Evolutionary conservation across 1,140 invertebrate species (phyloP).

Genomic region (Drosophila erecta): DNA sequence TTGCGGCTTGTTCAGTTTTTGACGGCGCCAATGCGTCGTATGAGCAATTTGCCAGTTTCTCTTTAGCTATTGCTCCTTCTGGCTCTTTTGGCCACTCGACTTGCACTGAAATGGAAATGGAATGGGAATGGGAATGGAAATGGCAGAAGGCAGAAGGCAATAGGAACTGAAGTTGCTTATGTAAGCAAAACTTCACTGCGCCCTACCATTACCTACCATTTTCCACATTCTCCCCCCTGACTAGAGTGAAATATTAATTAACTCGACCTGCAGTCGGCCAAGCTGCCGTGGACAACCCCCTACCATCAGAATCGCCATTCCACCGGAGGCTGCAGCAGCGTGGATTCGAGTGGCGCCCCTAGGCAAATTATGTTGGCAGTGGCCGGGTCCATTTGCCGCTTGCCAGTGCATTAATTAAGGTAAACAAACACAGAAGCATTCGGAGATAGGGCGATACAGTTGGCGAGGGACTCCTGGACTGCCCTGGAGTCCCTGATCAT

Average conservation of each 20-base stretch:
- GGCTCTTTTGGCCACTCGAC: slow-evolving; percentile 3
- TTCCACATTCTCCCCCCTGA: background rate
- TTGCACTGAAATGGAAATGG: slow-evolving; percentile 9
- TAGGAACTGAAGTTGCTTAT: slow-evolving; percentile 48
- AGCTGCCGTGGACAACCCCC: slow-evolving; percentile 9
- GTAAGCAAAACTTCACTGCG: slow-evolving; percentile 31
- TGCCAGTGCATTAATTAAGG: slow-evolving; percentile 78
- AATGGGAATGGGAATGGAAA: slow-evolving; percentile 10
- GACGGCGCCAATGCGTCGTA: slow-evolving; percentile 63
- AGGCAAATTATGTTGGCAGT: slow-evolving; percentile 47
- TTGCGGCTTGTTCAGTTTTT: slow-evolving; percentile 17
- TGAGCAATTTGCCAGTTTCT: slow-evolving; percentile 57
- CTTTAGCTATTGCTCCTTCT: slow-evolving; percentile 17
- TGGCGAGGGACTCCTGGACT: background rate
- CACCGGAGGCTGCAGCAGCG: slow-evolving; percentile 27
- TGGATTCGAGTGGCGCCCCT: slow-evolving; percentile 8
- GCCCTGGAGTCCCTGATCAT: slow-evolving; percentile 2
- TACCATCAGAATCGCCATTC: background rate
- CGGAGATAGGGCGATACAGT: background rate
- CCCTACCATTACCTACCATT: background rate
- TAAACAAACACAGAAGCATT: slow-evolving; percentile 66
- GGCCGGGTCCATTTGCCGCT: slow-evolving; percentile 35
- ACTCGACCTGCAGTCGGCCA: slow-evolving; percentile 31
- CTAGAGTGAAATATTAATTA: slow-evolving; percentile 75
- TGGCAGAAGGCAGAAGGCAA: slow-evolving; percentile 23